phyloP scores from a whole-genome alignment of 2,888 invertebrate genomes.

The Agapetus fuscipes region DNA sequence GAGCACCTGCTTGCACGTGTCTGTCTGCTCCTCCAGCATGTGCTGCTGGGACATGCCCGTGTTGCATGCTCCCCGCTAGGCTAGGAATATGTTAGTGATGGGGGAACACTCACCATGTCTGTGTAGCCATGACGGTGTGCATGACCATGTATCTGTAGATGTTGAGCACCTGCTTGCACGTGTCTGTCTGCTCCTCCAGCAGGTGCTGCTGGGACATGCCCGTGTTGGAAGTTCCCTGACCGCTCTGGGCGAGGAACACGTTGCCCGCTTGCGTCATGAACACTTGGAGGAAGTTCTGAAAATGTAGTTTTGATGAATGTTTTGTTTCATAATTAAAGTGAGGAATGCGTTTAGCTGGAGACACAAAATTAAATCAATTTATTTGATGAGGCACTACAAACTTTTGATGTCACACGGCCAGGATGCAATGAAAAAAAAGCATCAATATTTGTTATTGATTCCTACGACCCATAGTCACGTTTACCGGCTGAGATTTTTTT shows the following conservation, averaged over 20 bases:
- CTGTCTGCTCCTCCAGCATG: slow-evolving; percentile 84
- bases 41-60: slow-evolving; percentile 44
- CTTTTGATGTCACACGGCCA: no score
- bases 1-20: slow-evolving; percentile 90
- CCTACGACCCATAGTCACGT: no score
- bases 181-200: slow-evolving; percentile 88
- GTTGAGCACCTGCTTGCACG: slow-evolving; percentile 91
- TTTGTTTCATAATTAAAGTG: no score
- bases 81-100: slow-evolving; percentile 88
- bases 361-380: no score
- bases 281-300: slow-evolving; percentile 68
- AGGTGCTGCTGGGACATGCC: slow-evolving; percentile 49
- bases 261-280: slow-evolving; percentile 94
- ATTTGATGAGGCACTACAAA: no score
- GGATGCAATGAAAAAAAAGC: no score
- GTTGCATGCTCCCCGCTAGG: slow-evolving; percentile 49
- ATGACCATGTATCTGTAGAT: slow-evolving; percentile 96
- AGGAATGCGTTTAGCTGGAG: slow-evolving; percentile 1
- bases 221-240: slow-evolving; percentile 42
- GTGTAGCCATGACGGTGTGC: slow-evolving; percentile 87
- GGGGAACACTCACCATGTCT: slow-evolving; percentile 83
- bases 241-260: slow-evolving; percentile 70
- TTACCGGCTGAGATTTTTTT: no score
- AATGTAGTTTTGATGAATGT: no score
- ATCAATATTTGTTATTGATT: no score